These are phyloP conservation scores for Hoplostethus atlanticus DNA, from an alignment of 2,797 vertebrate genomes.

Conservation along the genomic window DNA sequence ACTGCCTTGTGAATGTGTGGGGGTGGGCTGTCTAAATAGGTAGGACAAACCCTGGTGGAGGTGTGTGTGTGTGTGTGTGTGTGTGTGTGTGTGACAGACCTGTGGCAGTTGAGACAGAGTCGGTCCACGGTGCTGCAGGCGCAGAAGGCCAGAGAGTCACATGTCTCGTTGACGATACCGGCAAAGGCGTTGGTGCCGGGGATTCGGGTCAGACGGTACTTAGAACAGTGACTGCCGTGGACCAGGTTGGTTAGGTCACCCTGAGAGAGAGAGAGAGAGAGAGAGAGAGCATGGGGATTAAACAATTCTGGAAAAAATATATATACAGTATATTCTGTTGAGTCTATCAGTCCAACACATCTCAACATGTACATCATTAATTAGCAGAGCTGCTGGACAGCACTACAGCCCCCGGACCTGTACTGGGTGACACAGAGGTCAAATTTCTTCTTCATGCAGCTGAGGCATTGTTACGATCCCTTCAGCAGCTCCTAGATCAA, in stretches of 20 bases:
- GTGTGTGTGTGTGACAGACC: slow-evolving; percentile 74
- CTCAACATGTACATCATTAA: not conserved
- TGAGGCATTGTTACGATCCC: too few relatives aligned
- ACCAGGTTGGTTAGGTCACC: slow-evolving; percentile 98
- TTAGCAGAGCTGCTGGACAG: too few relatives aligned
- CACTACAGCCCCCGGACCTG: too few relatives aligned
- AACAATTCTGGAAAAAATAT: too few relatives aligned
- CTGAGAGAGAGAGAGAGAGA: slow-evolving; percentile 70
- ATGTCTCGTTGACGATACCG: slow-evolving; percentile 97
- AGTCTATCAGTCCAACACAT: too few relatives aligned
- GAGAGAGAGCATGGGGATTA: not conserved
- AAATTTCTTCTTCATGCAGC: too few relatives aligned
- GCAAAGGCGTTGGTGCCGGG: slow-evolving; percentile 97
- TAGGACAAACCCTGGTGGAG: too few relatives aligned
- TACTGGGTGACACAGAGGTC: not conserved
- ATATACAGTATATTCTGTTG: not conserved
- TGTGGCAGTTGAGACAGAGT: slow-evolving; percentile 98
- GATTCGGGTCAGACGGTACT: slow-evolving; percentile 94
- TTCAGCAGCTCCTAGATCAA: too few relatives aligned
- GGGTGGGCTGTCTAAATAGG: too few relatives aligned
- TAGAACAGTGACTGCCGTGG: slow-evolving; percentile 97
- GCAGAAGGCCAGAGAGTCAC: slow-evolving; percentile 97
- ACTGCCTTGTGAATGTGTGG: not conserved
- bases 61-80: not conserved
- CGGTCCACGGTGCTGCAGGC: slow-evolving; percentile 98